Conservation (phyloP, 1,140 invertebrate genomes). For the Rhopalosiphum maidis region DNA sequence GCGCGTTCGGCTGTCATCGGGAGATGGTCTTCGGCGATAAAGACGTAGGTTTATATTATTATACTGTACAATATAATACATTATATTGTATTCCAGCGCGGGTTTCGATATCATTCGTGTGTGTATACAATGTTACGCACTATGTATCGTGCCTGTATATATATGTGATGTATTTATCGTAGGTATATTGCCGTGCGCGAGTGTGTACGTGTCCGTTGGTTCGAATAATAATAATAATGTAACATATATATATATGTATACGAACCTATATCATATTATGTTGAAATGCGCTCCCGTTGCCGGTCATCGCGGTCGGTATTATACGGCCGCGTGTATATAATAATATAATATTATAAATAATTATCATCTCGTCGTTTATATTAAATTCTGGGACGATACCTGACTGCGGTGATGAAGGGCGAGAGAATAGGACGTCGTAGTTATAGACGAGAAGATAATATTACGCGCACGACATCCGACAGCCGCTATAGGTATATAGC, state of each 20-base stretch:
- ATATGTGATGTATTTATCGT: background rate
- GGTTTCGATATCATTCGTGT: conserved; percentile 33
- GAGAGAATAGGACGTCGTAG: background rate
- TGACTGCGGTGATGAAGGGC: background rate
- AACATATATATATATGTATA: too few species aligned
- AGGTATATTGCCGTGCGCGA: background rate
- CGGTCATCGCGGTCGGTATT: background rate
- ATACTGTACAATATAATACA: background rate
- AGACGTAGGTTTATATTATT: conserved; percentile 5
- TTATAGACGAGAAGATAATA: background rate
- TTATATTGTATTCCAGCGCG: background rate
- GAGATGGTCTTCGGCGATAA: conserved; percentile 36
- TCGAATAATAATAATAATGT: too few species aligned
- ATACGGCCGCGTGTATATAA: background rate
- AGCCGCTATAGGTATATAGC: background rate
- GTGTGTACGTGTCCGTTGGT: background rate
- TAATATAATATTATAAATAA: background rate
- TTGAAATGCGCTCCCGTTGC: background rate
- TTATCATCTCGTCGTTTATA: background rate
- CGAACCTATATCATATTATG: background rate
- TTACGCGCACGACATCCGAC: background rate
- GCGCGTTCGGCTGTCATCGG: conserved; percentile 14
- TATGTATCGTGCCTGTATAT: background rate
- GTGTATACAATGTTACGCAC: background rate
- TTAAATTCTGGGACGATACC: background rate